phyloP scores from a whole-genome alignment of 35 echinoderm and acorn worm genomes.

The Strongylocentrotus purpuratus region DNA sequence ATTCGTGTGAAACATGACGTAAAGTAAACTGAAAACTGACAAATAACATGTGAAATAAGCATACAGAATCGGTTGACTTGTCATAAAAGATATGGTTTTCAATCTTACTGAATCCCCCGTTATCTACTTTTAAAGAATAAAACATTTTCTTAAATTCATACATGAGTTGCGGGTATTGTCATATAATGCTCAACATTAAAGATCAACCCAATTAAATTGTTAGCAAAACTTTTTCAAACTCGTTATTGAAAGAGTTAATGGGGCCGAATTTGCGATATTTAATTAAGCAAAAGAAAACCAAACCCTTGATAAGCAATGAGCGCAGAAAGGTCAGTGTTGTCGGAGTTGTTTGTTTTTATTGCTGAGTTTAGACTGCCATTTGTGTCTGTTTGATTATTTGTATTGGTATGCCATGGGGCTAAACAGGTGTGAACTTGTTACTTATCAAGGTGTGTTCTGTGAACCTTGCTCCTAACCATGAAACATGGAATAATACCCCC shows the following conservation, averaged over 20 bases:
- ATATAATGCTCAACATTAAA: no score
- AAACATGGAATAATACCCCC: neutral
- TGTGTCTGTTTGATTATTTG: neutral
- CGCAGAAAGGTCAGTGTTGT: neutral
- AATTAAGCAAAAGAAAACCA: neutral
- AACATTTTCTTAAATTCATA: no score
- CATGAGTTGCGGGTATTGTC: no score
- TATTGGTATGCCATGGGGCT: neutral
- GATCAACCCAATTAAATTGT: no score
- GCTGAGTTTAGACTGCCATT: neutral
- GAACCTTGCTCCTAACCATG: neutral
- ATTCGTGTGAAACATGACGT: neutral
- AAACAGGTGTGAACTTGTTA: slow-evolving; percentile 11
- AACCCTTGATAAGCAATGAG: neutral
- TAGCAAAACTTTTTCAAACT: no score
- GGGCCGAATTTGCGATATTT: neutral
- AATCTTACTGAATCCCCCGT: no score
- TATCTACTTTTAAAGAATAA: no score
- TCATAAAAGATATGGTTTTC: no score
- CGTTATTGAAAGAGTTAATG: no score
- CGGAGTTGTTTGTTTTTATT: neutral
- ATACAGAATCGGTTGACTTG: no score
- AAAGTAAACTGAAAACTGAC: neutral
- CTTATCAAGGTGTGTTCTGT: neutral
- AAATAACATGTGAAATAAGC: no score